phyloP scores from a whole-genome alignment of 2,797 vertebrate species.

The Decapterus maruadsi region DNA sequence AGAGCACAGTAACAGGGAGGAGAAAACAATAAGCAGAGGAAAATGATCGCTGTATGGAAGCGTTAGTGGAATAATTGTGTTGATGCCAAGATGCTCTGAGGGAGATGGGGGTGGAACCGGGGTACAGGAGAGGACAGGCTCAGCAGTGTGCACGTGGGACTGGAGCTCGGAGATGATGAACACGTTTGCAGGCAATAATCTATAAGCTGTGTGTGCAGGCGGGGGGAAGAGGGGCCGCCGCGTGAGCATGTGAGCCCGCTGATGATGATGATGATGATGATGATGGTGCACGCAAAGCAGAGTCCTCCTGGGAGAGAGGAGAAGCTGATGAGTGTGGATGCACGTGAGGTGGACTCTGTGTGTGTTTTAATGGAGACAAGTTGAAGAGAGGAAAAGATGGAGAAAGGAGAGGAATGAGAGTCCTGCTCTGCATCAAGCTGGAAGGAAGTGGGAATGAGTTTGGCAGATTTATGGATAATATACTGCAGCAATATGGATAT shows the following conservation, averaged over 20 bases:
- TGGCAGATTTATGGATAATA: neutral
- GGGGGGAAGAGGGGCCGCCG: conserved; percentile 31
- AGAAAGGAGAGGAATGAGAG: conserved; percentile 5
- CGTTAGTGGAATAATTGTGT: neutral
- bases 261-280: neutral
- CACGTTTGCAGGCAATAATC: conserved; percentile 55
- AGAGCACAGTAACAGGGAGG: neutral
- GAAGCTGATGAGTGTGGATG: conserved; percentile 42
- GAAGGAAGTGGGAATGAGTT: neutral
- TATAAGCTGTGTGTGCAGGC: conserved; percentile 54
- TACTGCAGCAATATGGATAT: too few relatives aligned
- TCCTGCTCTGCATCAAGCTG: conserved; percentile 2
- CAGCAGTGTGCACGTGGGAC: conserved; percentile 56
- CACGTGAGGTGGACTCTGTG: conserved; percentile 41
- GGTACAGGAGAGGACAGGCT: conserved; percentile 38
- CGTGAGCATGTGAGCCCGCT: conserved; percentile 58
- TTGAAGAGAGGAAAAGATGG: neutral
- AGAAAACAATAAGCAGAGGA: neutral
- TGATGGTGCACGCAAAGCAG: conserved; percentile 33
- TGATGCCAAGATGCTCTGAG: conserved; percentile 44
- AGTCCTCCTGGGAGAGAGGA: conserved; percentile 35
- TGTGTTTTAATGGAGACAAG: neutral
- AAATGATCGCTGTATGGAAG: conserved; percentile 4
- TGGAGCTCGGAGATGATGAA: conserved; percentile 44
- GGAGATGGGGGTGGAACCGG: conserved; percentile 22